Percentiles rank a stretch among this genome's conserved stretches.
Conservation (phyloP, 1,140 invertebrate genomes). For the Orussus abietinus region DNA sequence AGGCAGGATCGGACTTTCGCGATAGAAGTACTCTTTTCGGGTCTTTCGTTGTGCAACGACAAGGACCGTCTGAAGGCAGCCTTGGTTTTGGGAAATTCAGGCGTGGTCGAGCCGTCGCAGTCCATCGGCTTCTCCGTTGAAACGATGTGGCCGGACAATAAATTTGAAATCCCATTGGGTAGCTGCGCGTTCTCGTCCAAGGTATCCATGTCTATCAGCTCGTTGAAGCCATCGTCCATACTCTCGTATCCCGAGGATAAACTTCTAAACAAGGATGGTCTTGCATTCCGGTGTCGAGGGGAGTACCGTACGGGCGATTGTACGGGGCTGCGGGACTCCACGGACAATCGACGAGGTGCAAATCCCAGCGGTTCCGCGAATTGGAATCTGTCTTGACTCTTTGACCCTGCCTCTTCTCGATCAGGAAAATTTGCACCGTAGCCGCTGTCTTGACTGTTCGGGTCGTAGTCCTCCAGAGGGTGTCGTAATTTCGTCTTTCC, state of each 20-base stretch:
- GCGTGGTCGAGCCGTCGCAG: conserved; percentile 33
- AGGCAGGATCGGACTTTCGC: conserved; percentile 48
- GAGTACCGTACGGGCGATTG: conserved; percentile 37
- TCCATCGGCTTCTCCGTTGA: conserved; percentile 25
- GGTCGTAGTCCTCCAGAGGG: conserved; percentile 50
- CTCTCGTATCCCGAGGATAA: conserved; percentile 59
- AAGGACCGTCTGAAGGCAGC: conserved; percentile 39
- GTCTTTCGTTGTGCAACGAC: conserved; percentile 28
- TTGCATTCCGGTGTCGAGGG: conserved; percentile 19
- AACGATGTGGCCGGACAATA: conserved; percentile 40
- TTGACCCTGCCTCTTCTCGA: conserved; percentile 25
- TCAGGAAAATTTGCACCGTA: conserved; percentile 45
- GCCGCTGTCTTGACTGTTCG: conserved; percentile 60
- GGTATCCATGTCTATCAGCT: conserved; percentile 62
- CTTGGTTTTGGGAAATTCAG: conserved; percentile 42
- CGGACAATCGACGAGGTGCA: conserved; percentile 42
- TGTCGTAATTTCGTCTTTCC: conserved; percentile 26
- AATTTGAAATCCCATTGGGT: conserved; percentile 34
- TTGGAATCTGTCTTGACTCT: conserved; percentile 29
- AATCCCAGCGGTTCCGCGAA: conserved; percentile 56
- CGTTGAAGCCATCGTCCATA: conserved; percentile 66
- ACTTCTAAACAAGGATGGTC: conserved; percentile 45
- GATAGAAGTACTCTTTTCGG: conserved; percentile 28
- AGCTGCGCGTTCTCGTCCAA: conserved; percentile 37
- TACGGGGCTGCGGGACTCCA: conserved; percentile 39